Evolutionary conservation across 1,140 invertebrate genomes (phyloP), one percentile per base, ranked within the genome.

Genomic region (Sinonovacula constricta): DNA sequence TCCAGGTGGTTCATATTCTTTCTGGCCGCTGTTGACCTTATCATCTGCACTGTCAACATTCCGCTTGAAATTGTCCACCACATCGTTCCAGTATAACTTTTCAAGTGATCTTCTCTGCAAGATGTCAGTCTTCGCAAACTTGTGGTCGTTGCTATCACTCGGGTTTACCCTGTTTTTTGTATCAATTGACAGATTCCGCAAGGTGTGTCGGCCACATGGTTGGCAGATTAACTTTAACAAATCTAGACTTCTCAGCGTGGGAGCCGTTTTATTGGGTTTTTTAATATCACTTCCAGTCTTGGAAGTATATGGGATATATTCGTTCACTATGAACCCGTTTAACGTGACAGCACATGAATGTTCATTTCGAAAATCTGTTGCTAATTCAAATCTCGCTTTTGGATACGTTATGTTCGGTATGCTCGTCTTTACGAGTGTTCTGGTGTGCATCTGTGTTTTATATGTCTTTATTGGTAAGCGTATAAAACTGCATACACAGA

Each of bases 221-320:
- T 78, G 65, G 75, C 75, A 78, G 22, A 78, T 78, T n/a, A 57
- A 69, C 53, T 70, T 63, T n/a, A 15, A 60, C 36, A 70, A 69
- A 53, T 63, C 65, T n/a, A 15, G 75, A 5, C 30, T 53, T 31
- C 54, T 69, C 14, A 51, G 75, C n/a, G 18, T 63, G 18, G 39
- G n/a, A 7, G 54, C 65, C 30, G 34, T 78, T 34, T 14, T 33
- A 1, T 3, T 54, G 0, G 12, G 57, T 14, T 54, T 69, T 5
- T 15, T 63, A 0, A 30, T 78, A 0, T 69, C 75, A 0, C 51
- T 69, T 7, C 75, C 75, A 4, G 75, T 63, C 5, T 63, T 78
- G 22, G 3, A 18, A 18, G 15, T 78, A 0, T 78, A 78, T 62
- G 57, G 28, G 12, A 78, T 69, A 7, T 24, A 78, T 7, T 31